Percentiles rank a stretch among this genome's conserved stretches.
Conservation (phyloP, 2,797 vertebrate species). For the Periparus ater region DNA sequence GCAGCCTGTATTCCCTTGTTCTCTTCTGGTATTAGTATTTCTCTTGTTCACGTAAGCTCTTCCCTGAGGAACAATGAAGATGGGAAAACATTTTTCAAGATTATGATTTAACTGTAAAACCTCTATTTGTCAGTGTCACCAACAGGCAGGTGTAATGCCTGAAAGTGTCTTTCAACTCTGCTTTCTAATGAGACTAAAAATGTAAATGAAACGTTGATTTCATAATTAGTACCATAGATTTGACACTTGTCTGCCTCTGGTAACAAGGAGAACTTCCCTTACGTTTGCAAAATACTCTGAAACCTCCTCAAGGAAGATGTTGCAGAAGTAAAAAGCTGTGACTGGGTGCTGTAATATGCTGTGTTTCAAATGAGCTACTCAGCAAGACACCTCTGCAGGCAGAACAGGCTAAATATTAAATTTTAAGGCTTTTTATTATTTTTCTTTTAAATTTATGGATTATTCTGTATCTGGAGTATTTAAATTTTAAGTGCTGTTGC, state of each 20-base stretch:
- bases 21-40: not conserved
- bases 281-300: not conserved
- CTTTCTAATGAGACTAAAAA: constrained; percentile 28
- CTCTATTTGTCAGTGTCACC: constrained; percentile 47
- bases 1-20: not conserved
- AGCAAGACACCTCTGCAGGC: not conserved
- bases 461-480: not conserved
- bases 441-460: not conserved
- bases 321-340: not conserved
- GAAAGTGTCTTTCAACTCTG: constrained; percentile 42
- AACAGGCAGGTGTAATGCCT: constrained; percentile 32
- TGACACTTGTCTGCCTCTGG: constrained; percentile 47
- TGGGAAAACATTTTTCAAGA: constrained; percentile 54
- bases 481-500: not conserved
- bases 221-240: constrained; percentile 30
- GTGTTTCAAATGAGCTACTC: not conserved
- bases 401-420: not conserved
- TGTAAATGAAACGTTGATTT: constrained; percentile 57
- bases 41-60: not conserved
- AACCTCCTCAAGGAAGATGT: constrained; percentile 14
- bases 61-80: constrained; percentile 46
- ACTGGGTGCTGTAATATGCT: not conserved
- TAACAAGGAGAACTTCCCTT: not conserved
- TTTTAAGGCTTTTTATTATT: not conserved
- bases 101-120: constrained; percentile 40